Evolutionary conservation across 1,140 invertebrate genomes (phyloP), one percentile per base, ranked within the genome.

Genomic region (Calliopsis andreniformis): DNA sequence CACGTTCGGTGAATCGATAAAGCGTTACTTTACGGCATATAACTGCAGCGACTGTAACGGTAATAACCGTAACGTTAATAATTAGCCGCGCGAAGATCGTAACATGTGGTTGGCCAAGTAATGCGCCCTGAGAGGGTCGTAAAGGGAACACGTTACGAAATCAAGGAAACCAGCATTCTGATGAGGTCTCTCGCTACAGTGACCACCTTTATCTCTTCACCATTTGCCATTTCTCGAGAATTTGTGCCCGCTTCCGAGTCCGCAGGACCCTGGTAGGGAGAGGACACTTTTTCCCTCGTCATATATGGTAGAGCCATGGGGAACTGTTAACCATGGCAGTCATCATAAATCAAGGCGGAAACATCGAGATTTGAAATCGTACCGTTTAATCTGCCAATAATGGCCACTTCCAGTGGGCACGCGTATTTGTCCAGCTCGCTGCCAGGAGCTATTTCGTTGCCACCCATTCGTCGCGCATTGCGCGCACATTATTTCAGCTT

Each of bases 31-130:
- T 83, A 87, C 81, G 82, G 80, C 80, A 71, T 82, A 71, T 79
- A 83, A 78, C 77, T 82, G 80, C 76, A 76, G 78, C 79, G 75
- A 72, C 71, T 82, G 84, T 85, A 86, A 86, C 88, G 83, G 84
- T 87, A 87, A 89, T 88, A 87, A 88, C 83, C 82, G 86, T 89
- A 88, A 87, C 83, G 84, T 87, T 82, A 86, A 87, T 89, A 89
- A 89, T 88, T 87, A 89, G 82, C 75, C 53, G 77, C 69, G n/a
- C 72, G 70, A 61, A 80, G 79, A 77, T 70, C 80, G 84, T 85
- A 87, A 84, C 79, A 69, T 59, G 82, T 76, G 79, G 75, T 70
- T 53, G 62, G 58, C 51, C 71, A 68, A 78, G 78, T 84, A 87
- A 88, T 79, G 68, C 76, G 77, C 47, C 81, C 82, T 80, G 51